Conservation (phyloP, 2,888 invertebrate species). For the Dichetophora obliterata region DNA sequence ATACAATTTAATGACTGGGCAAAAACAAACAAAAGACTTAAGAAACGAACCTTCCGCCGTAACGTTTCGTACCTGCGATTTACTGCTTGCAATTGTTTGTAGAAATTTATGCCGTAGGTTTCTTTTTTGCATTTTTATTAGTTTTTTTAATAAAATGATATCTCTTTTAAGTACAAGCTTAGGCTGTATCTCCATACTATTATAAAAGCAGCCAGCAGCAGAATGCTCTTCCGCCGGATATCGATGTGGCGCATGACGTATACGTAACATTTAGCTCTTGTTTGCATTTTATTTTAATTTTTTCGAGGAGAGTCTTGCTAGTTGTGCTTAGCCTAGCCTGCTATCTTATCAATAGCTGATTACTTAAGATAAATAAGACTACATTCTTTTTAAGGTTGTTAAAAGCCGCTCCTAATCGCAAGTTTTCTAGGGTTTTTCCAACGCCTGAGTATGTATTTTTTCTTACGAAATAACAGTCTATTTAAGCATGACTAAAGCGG, state of each 20-base stretch:
- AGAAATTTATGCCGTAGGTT: not conserved
- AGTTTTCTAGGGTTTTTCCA: no score
- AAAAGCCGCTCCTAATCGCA: not conserved
- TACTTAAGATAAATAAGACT: not conserved
- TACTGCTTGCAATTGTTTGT: not conserved
- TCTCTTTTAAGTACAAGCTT: not conserved
- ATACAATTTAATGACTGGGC: not conserved
- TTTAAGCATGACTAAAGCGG: no score
- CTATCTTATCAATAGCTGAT: constrained; percentile 7
- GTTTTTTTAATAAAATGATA: not conserved
- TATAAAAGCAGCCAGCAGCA: not conserved
- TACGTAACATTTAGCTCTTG: constrained; percentile 2
- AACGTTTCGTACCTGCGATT: not conserved
- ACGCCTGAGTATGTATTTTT: no score
- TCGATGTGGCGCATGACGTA: constrained; percentile 10
- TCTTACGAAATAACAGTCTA: no score
- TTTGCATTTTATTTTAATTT: not conserved
- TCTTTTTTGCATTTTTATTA: not conserved
- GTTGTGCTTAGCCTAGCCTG: not conserved
- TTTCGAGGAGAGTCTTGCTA: not conserved
- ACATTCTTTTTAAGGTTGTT: not conserved
- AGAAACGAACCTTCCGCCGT: not conserved
- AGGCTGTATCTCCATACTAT: not conserved
- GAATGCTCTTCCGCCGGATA: constrained; percentile 17
- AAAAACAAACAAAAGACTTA: constrained; percentile 18